phyloP scores from a whole-genome alignment of 2,113 vertebrate species.

The Entosphenus tridentatus region DNA sequence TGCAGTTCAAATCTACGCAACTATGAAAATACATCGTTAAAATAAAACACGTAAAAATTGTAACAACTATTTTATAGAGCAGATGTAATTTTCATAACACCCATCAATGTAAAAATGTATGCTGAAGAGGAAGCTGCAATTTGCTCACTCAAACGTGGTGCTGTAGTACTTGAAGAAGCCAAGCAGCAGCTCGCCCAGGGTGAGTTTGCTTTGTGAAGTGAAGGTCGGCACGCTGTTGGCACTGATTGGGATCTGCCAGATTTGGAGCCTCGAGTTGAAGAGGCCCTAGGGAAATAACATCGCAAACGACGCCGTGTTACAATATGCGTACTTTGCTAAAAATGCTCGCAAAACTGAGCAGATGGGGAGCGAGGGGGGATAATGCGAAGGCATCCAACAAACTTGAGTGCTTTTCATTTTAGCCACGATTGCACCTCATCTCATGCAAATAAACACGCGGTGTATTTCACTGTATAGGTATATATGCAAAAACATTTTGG shows the following conservation, averaged over 20 bases:
- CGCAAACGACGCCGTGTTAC: too few species aligned
- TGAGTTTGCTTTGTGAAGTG: conserved; percentile 48
- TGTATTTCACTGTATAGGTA: not conserved
- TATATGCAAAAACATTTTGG: not conserved
- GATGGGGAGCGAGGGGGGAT: too few species aligned
- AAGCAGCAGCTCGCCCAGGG: conserved; percentile 56
- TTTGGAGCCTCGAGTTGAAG: not conserved
- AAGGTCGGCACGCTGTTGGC: conserved; percentile 42
- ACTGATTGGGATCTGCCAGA: conserved; percentile 8
- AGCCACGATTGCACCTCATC: not conserved
- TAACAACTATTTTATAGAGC: too few species aligned
- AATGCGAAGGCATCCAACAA: not conserved
- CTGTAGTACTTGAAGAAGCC: conserved; percentile 84
- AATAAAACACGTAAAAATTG: too few species aligned
- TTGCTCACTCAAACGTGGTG: conserved; percentile 61
- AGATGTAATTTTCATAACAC: too few species aligned
- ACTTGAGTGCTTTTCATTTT: not conserved
- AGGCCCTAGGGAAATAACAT: not conserved
- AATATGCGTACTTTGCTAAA: too few species aligned
- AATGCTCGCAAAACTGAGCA: too few species aligned
- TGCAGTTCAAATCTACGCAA: too few species aligned
- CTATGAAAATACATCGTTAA: too few species aligned
- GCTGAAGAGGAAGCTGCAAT: conserved; percentile 5
- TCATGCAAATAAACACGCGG: not conserved
- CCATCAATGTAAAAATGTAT: too few species aligned